Evolutionary conservation across 1,140 invertebrate species (phyloP), one percentile per base, ranked within the genome.

Genomic region (Acyrthosiphon pisum): DNA sequence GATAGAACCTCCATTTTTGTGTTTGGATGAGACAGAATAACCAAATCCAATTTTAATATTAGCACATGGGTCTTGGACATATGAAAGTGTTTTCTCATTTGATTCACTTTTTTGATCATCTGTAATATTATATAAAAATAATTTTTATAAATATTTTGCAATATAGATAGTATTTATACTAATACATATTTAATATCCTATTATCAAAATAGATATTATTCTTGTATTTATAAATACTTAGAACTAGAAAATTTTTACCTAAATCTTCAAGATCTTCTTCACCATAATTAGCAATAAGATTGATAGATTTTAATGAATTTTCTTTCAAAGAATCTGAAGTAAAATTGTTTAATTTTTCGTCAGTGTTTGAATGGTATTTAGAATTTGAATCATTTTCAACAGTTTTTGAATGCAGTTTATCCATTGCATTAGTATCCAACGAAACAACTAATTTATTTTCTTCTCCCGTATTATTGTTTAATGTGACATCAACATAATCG

Each of bases 1-100:
- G 26, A 93, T 93, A 9, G 91, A 93, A 93, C 81, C 48, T 86
- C 46, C 48, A 4, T 93, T 93, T 53, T 26, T 93, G 56, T 37
- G n/a, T 30, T 86, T 93, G 8, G 91, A 84, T 44, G 48, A 56
- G 8, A 56, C n/a, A 22, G 68, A 84, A 53, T 93, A 93, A 84
- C 91, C 91, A 56, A 93, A 93, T 50, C 91, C 91, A 50, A 50
- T 93, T 93, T 93, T 93, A 11, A 50, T 30, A 86, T 93, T 93
- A 41, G 91, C 91, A 93, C 91, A 86, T 30, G 91, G 91, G 8
- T 93, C 91, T 84, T 93, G 91, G 20, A 30, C 48, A 44, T 93
- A 93, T 11, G 81, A 53, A 41, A 93, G 44, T 20, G 35, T 35
- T 56, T 84, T 83, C 30, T 86, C 81, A 22, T 86, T 53, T 30